These are phyloP conservation scores for Plumapathes pennacea DNA, from an alignment of 92 coral and sea anemone genomes.

Conservation along the genomic window DNA sequence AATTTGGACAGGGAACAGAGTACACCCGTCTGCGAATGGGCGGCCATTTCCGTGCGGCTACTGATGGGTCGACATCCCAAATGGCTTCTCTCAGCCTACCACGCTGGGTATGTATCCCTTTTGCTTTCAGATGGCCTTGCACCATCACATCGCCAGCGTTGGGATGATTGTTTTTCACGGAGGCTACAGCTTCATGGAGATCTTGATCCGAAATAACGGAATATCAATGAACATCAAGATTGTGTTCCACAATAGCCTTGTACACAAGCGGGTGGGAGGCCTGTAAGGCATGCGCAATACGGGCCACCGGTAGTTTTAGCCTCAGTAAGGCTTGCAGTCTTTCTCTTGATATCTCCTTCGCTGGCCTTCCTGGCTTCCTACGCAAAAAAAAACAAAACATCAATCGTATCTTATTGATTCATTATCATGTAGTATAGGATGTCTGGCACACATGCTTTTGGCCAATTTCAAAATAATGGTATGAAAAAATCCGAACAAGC, in stretches of 20 bases:
- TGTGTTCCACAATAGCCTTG: conserved; percentile 24
- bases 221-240: conserved; percentile 16
- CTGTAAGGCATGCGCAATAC: conserved; percentile 20
- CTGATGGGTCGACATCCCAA: conserved; percentile 11
- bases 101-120: conserved; percentile 21
- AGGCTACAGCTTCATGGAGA: conserved; percentile 11
- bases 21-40: conserved; percentile 28
- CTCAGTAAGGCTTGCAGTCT: conserved; percentile 17
- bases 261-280: conserved; percentile 24
- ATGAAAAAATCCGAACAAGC: too few species aligned
- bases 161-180: conserved; percentile 10
- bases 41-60: neutral
- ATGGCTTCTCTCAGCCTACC: conserved; percentile 13
- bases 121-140: conserved; percentile 24
- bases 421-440: too few species aligned
- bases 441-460: too few species aligned
- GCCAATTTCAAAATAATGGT: too few species aligned
- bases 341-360: conserved; percentile 20
- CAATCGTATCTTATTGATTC: too few species aligned
- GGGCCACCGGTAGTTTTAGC: conserved; percentile 15
- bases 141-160: conserved; percentile 40
- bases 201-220: conserved; percentile 16
- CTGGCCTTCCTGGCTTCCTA: conserved; percentile 29
- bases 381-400: too few species aligned
- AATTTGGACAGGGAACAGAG: conserved; percentile 23